phyloP scores from a whole-genome alignment of 37 sponge, comb jelly and placozoan genomes.

The Axinella damicornis region DNA sequence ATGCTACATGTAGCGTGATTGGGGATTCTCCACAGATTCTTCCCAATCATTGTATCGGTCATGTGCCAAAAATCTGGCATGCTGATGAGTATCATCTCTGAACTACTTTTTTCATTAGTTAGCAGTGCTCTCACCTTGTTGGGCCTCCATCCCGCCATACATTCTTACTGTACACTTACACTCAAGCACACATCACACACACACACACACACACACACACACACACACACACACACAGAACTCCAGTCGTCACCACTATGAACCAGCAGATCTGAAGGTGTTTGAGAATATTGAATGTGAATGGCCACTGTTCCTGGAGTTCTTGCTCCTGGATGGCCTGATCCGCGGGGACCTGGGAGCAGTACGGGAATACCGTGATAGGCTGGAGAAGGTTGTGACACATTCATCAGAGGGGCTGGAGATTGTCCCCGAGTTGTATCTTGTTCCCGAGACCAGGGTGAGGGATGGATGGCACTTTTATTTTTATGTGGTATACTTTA shows the following conservation, averaged over 20 bases:
- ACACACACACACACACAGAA: conserved; percentile 63
- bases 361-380: conserved; percentile 6
- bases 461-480: conserved; percentile 8
- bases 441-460: conserved; percentile 84
- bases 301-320: conserved; percentile 92
- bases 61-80: no score
- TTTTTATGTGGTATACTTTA: no score
- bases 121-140: no score
- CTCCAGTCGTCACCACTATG: conserved; percentile 79
- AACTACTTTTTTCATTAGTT: no score
- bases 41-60: no score
- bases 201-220: background rate
- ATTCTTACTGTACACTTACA: background rate
- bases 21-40: no score
- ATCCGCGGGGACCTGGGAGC: conserved; percentile 38
- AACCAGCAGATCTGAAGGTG: conserved; percentile 88
- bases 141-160: no score
- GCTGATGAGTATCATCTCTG: no score
- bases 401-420: conserved; percentile 44
- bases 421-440: conserved; percentile 86
- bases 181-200: no score
- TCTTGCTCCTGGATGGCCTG: conserved; percentile 74
- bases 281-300: conserved; percentile 98
- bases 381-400: conserved; percentile 53
- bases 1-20: no score